These are phyloP conservation scores for Petrophora chlorosata DNA, from an alignment of 2,888 invertebrate genomes.

Conservation along the genomic window DNA sequence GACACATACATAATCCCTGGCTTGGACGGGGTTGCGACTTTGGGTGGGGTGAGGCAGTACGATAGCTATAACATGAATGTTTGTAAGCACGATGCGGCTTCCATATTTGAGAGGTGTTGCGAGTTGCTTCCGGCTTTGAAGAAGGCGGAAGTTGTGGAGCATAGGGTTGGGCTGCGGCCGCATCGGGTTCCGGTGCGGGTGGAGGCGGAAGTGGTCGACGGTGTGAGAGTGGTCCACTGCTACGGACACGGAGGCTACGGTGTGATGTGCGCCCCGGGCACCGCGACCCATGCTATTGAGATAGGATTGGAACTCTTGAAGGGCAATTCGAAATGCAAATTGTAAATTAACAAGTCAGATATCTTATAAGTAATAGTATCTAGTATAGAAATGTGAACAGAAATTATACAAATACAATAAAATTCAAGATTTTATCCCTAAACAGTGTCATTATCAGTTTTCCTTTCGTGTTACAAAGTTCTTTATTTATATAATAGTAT, in stretches of 20 bases:
- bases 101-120: constrained; percentile 91
- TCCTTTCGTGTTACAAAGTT: too few species aligned
- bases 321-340: constrained; percentile 57
- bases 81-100: constrained; percentile 88
- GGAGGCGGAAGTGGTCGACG: constrained; percentile 84
- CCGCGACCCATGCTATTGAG: constrained; percentile 89
- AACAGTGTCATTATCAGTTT: too few species aligned
- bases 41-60: constrained; percentile 94
- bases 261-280: constrained; percentile 94
- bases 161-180: constrained; percentile 92
- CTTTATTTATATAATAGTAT: too few species aligned
- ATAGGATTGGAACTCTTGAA: constrained; percentile 84
- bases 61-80: constrained; percentile 88
- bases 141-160: constrained; percentile 82
- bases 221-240: constrained; percentile 90
- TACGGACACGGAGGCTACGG: constrained; percentile 98
- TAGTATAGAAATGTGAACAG: too few species aligned
- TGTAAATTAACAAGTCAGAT: constrained; percentile 43
- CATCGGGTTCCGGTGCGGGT: constrained; percentile 89
- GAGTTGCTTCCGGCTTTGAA: constrained; percentile 88
- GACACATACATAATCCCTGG: constrained; percentile 95
- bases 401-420: too few species aligned
- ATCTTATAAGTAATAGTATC: neutral
- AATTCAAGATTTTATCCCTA: too few species aligned
- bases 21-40: constrained; percentile 87